Evolutionary conservation across 2,113 vertebrate genomes (phyloP), one percentile per base, ranked within the genome.

Genomic region (Carassius auratus): DNA sequence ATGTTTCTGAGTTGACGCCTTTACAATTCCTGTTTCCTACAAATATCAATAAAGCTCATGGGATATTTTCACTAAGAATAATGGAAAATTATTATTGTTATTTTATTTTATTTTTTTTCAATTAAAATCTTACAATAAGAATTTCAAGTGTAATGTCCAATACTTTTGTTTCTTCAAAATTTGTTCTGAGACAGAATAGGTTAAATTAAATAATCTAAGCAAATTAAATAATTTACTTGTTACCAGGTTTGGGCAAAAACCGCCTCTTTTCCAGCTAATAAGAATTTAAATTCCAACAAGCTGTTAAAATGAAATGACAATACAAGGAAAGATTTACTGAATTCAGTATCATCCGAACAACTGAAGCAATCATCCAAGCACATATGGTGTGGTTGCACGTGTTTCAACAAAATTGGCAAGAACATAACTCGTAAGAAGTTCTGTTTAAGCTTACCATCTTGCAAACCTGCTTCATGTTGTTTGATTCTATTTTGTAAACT

Each of bases 11-110:
- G 79, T 96, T 95, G 2, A 96, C 94, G 0, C 90, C 91, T 94
- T 96, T 8, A 95, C 95, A 78, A 96, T 96, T 88, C 94, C 95
- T 66, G 94, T 97, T 93, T 96, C 96, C 96, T 97, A 86, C 81
- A 23, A 21, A 57, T 21, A 77, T 8, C 15, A 1, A 26, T 26
- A 30, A 30, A 30, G 30, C 30, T 30, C 30, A 30, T 2, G 30
- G 2, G 30, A 30, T 30, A 2, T 30, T 30, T 30, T 30, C 30
- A 30, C 30, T 30, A 30, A 30, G 30, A 30, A 30, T 30, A 30
- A 30, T 2, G 30, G 30, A 30, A 30, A 30, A 30, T 30, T 1
- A 30, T 30, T 2, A 30, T 30, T 26, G 26, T 26, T 26, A 26
- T 26, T 26, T 26, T n/a, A n/a, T n/a, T n/a, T 26, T 26, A 1